phyloP scores from a whole-genome alignment of 2,113 vertebrate genomes.

The Noturus placidus region DNA sequence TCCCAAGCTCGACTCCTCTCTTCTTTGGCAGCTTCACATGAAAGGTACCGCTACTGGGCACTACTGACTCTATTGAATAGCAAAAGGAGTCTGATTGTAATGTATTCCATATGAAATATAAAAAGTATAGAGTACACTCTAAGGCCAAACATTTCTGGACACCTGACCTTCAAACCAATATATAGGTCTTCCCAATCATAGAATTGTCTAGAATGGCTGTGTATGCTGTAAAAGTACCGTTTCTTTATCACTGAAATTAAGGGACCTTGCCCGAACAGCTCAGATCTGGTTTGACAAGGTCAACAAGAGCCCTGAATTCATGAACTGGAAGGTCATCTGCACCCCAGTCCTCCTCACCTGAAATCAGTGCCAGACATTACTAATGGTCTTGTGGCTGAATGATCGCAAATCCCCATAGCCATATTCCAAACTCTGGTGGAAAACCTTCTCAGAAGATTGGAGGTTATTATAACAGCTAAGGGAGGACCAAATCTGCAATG shows the following conservation, averaged over 20 bases:
- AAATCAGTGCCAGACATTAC: neutral
- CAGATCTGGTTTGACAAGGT: neutral
- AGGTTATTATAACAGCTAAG: neutral
- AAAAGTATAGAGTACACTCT: neutral
- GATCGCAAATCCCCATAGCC: neutral
- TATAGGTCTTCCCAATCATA: neutral
- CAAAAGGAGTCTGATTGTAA: neutral
- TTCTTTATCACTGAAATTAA: neutral
- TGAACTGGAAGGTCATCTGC: neutral
- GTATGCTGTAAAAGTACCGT: neutral
- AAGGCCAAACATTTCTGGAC: too few species aligned
- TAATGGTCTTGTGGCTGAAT: neutral
- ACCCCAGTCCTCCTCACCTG: neutral
- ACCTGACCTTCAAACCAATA: neutral
- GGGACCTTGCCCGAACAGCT: neutral
- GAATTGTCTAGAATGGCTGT: neutral
- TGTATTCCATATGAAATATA: neutral
- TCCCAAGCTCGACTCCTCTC: conserved; percentile 93
- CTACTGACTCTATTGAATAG: conserved; percentile 82
- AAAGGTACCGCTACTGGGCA: conserved; percentile 96
- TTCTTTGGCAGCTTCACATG: conserved; percentile 97
- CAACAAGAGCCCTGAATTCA: neutral
- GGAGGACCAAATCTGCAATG: neutral
- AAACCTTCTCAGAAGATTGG: neutral
- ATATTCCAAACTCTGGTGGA: neutral